Evolutionary conservation across 2,797 vertebrate genomes (phyloP).

Genomic region (Crocidura indochinensis): DNA sequence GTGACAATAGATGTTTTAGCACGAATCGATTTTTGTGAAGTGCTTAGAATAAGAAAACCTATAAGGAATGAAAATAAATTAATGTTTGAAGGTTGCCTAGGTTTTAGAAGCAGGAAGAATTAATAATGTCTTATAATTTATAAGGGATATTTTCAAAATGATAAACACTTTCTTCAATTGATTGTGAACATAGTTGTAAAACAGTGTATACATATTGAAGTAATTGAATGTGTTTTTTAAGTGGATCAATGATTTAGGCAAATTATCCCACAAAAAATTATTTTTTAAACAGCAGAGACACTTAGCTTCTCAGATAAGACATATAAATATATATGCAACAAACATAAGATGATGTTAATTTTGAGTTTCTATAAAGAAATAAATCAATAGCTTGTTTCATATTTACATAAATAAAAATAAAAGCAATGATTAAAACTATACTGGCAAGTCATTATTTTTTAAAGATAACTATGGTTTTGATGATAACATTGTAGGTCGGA

Average conservation of each 20-base stretch:
- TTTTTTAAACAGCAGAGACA: no score
- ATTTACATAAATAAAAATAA: neutral
- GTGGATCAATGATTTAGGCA: no score
- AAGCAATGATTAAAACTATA: neutral
- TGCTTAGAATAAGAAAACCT: neutral
- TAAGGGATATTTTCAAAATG: neutral
- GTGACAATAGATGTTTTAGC: neutral
- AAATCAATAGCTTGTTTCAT: neutral
- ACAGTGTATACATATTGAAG: neutral
- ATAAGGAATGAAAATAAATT: neutral
- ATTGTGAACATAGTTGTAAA: neutral
- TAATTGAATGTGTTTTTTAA: no score
- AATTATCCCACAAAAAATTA: no score
- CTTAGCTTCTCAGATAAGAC: no score
- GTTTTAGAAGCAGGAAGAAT: neutral
- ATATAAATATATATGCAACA: no score
- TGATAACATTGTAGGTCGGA: neutral
- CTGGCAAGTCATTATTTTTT: neutral
- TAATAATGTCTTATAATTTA: neutral
- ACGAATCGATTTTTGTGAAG: neutral
- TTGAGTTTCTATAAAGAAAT: no score
- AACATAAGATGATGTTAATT: no score
- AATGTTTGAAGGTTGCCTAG: neutral
- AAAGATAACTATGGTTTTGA: neutral
- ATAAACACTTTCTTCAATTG: neutral